Base-by-base conservation (phyloP, 2,888 invertebrate species). In the Platycheirus rosarum region DNA sequence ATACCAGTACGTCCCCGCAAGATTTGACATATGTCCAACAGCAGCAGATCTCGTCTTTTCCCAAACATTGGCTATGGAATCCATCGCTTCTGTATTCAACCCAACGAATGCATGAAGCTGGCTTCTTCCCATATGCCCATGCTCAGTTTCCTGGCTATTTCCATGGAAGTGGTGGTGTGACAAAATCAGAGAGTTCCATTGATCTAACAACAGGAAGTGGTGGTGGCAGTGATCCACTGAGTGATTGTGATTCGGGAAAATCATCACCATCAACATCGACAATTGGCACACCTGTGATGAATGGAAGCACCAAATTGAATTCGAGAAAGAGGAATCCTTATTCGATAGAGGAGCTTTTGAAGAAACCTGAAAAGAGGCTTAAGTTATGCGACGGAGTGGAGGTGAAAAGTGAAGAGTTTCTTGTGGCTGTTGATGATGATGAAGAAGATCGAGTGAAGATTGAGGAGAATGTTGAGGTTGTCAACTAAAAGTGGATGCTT, bases 301-400 rank as follows among this genome's bases (percentile, higher is more conserved):
- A 85, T 87, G 76, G 57, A n/a, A 62, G 13, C 20, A 70, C 69
- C 7, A 89, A 80, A 20, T 55, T 77, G 9, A 85, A 69, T 62
- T 87, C 87, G 35, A 87, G 89, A 14, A 90, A 96, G 89, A 93
- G 94, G 82, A 96, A 96, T 88, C 96, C 96, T 0, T 97, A 97
- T 88, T 96, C 96, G 1, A 97, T 97, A 87, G 97, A 96, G 86
- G 97, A 97, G 87, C 89, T 97, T 7, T 88, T 97, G 26, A 97
- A 96, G 88, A 96, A 96, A 86, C 96, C 96, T 0, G 94, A 94
- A 84, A 94, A 94, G 87, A 87, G 89, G 44, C 77, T 77, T 0
- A 77, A 70, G 13, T 35, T 77, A 23, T 69, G 62, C 44, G 79
- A 79, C 1, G 53, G 74, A 3, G 23, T 68, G 1, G 63, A 46